Percentiles rank a stretch among this genome's conserved stretches.
These are phyloP conservation scores for Campaea margaritaria DNA, from an alignment of 2,888 invertebrate species.

Conservation along the genomic window DNA sequence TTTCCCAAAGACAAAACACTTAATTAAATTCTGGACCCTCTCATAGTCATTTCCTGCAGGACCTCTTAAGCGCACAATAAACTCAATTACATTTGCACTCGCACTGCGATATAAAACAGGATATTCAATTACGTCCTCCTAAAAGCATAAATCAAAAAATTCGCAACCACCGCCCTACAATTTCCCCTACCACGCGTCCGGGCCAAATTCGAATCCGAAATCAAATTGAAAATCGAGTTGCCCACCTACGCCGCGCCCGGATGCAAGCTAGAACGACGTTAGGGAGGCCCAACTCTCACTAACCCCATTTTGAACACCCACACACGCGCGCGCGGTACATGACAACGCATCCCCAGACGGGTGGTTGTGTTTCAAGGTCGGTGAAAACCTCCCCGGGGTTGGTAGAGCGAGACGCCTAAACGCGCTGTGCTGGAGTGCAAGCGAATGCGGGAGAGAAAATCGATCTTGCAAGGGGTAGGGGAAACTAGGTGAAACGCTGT, in stretches of 20 bases:
- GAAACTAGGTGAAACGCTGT: constrained; percentile 81
- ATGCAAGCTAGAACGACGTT: constrained; percentile 82
- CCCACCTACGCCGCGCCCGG: constrained; percentile 67
- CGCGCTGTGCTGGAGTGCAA: constrained; percentile 75
- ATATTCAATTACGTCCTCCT: constrained; percentile 28
- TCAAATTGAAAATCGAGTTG: constrained; percentile 73
- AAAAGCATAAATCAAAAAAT: constrained; percentile 39
- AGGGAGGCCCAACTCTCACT: constrained; percentile 58
- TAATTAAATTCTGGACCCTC: not conserved
- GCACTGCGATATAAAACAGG: constrained; percentile 20
- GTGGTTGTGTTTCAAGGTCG: constrained; percentile 82
- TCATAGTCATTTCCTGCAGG: constrained; percentile 8
- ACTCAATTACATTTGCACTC: constrained; percentile 25
- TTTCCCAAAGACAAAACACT: not conserved
- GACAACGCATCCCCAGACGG: constrained; percentile 68
- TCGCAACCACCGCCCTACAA: constrained; percentile 43
- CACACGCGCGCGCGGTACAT: constrained; percentile 51
- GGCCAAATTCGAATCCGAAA: constrained; percentile 62
- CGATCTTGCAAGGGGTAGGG: constrained; percentile 82
- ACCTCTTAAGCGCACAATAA: not conserved
- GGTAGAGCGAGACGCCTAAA: constrained; percentile 66
- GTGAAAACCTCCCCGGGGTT: constrained; percentile 59
- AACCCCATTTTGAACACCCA: constrained; percentile 70
- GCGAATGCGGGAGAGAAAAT: constrained; percentile 82
- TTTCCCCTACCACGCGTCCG: constrained; percentile 51